Evolutionary conservation across 1,140 invertebrate genomes (phyloP).

Genomic region (Ceratina australensis): DNA sequence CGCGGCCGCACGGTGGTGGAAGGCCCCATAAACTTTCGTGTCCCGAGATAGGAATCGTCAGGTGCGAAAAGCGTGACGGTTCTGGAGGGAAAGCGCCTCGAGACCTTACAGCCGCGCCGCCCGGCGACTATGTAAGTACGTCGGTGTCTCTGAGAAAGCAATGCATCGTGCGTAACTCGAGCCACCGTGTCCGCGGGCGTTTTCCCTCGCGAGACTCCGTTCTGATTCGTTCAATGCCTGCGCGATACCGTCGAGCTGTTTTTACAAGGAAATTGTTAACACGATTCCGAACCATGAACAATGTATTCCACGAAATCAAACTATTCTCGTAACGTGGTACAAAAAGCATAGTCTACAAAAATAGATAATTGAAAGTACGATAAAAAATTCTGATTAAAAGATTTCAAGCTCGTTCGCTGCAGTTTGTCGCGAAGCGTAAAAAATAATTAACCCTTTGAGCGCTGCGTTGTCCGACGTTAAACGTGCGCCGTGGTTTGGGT

Average conservation of each 20-base stretch:
- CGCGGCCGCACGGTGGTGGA: slow-evolving; percentile 41
- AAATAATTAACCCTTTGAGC: no score
- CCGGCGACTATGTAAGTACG: slow-evolving; percentile 41
- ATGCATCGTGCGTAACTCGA: background rate
- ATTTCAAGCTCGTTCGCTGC: no score
- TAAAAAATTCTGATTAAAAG: no score
- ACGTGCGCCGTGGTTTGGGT: no score
- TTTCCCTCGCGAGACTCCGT: slow-evolving; percentile 36
- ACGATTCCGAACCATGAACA: no score
- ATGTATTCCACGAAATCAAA: no score
- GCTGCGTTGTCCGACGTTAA: no score
- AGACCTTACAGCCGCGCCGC: slow-evolving; percentile 46
- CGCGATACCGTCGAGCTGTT: background rate
- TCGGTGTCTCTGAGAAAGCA: slow-evolving; percentile 41
- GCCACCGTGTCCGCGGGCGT: slow-evolving; percentile 31
- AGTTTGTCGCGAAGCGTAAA: no score
- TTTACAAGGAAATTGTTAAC: no score
- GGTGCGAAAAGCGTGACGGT: slow-evolving; percentile 79
- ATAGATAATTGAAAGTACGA: no score
- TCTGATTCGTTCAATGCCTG: background rate
- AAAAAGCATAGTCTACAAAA: no score
- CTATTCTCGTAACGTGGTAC: no score
- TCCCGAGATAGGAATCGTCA: slow-evolving; percentile 74
- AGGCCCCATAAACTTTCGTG: slow-evolving; percentile 74
- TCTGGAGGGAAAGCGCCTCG: slow-evolving; percentile 76